phyloP scores from a whole-genome alignment of 2,888 invertebrate species.

The Dromius quadrimaculatus region DNA sequence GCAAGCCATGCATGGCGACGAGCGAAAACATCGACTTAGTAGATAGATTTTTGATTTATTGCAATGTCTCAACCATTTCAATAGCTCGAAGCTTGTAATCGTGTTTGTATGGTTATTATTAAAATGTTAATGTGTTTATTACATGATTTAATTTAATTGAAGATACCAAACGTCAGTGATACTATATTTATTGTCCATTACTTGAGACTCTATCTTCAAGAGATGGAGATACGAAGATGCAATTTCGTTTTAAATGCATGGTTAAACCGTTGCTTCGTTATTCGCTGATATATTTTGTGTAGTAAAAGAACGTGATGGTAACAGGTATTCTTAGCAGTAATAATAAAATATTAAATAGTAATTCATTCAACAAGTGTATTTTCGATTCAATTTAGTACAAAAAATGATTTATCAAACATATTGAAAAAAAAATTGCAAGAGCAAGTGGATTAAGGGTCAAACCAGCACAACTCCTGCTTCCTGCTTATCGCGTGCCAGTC shows the following conservation, averaged over 20 bases:
- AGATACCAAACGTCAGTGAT: conserved; percentile 46
- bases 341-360: too few relatives aligned
- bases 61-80: conserved; percentile 5
- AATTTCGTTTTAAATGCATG: conserved; percentile 34
- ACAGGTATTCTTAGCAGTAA: too few relatives aligned
- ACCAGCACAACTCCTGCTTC: neutral
- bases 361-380: too few relatives aligned
- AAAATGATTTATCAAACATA: too few relatives aligned
- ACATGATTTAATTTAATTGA: conserved; percentile 46
- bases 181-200: conserved; percentile 42
- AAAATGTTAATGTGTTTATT: conserved; percentile 48
- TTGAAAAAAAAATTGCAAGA: too few relatives aligned
- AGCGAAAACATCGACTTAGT: conserved; percentile 11
- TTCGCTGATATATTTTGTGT: conserved; percentile 21
- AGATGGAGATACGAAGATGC: conserved; percentile 35
- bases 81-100: conserved; percentile 29
- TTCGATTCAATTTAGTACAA: too few relatives aligned
- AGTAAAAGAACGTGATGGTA: conserved; percentile 27
- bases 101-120: conserved; percentile 44
- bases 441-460: too few relatives aligned
- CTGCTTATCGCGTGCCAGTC: conserved; percentile 37
- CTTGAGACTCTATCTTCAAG: conserved; percentile 4
- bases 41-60: conserved; percentile 41
- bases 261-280: conserved; percentile 15
- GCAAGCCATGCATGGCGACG: conserved; percentile 9